phyloP scores from a whole-genome alignment of 37 sponge, comb jelly and placozoan species.

The Amphimedon queenslandica region DNA sequence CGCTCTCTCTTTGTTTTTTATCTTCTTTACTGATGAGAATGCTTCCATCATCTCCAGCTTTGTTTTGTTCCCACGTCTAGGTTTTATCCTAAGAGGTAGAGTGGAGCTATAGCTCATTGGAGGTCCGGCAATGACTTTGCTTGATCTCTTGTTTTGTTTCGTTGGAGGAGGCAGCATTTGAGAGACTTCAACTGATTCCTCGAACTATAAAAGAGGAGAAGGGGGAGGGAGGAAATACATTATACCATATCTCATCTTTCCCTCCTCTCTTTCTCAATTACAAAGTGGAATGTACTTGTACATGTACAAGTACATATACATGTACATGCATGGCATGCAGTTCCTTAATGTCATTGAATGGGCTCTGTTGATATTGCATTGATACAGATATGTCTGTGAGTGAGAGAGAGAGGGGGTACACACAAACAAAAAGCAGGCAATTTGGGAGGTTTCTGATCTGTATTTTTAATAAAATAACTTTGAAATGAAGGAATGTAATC shows the following conservation, averaged over 20 bases:
- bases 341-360: not conserved
- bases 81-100: not conserved
- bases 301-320: slow-evolving; percentile 2
- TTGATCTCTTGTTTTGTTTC: not conserved
- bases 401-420: too few relatives aligned
- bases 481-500: too few relatives aligned
- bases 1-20: not conserved
- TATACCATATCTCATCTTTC: too few relatives aligned
- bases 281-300: not conserved
- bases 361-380: not conserved
- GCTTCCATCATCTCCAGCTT: not conserved
- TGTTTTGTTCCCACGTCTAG: not conserved
- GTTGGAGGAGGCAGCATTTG: not conserved
- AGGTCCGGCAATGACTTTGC: too few relatives aligned
- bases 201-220: not conserved
- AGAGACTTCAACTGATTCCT: not conserved
- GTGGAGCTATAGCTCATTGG: not conserved
- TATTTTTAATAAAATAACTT: too few relatives aligned
- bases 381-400: too few relatives aligned
- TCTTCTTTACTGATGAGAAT: not conserved
- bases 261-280: too few relatives aligned
- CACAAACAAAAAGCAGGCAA: too few relatives aligned
- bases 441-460: too few relatives aligned
- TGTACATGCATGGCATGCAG: slow-evolving; percentile 3
- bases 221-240: too few relatives aligned